Evolutionary conservation across 2,888 invertebrate species (phyloP), one percentile per base, ranked within the genome.

Genomic region (Cryptocephalus primarius): DNA sequence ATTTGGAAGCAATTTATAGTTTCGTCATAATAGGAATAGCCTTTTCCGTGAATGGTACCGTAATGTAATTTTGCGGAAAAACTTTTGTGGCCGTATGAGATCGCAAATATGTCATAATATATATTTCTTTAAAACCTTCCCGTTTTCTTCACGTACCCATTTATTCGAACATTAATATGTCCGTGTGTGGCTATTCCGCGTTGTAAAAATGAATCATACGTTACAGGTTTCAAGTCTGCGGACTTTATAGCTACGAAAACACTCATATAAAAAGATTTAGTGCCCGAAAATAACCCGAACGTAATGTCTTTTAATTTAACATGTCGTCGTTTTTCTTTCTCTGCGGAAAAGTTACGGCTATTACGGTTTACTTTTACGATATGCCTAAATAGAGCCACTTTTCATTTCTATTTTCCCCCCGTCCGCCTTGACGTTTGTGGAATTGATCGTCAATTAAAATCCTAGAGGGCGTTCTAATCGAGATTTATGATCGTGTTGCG

Each of bases 181-280:
- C 45, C 40, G 45, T 32, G 45, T 14, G 22, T 33, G 48, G 22
- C 22, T 22, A 22, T 22, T 22, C 22, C 22, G 22, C 22, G 22
- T 22, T 22, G 22, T 39, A 33, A 41, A 43, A 50, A 55, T 55
- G 50, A 54, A 54, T 54, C 50, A 55, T 52, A 47, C 39, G 47
- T 46, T 42, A 39, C 43, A 43, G 49, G 50, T 50, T 45, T 40
- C 45, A 43, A 22, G 22, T 22, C 22, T 22, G 42, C 51, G 46
- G 57, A 60, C 59, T 63, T 62, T 62, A 62, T 56, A 59, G 59
- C 58, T 58, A 58, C 59, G 61, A 61, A 62, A 65, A 64, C 60
- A 61, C 63, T 65, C 65, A 64, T 65, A 63, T 65, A 64, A 62
- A 64, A 63, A 65, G 66, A 67, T 67, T 66, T 66, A 67, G 60